Evolutionary conservation across 2,113 vertebrate species (phyloP), one percentile per base, ranked within the genome.

Genomic region (Thymallus thymallus): DNA sequence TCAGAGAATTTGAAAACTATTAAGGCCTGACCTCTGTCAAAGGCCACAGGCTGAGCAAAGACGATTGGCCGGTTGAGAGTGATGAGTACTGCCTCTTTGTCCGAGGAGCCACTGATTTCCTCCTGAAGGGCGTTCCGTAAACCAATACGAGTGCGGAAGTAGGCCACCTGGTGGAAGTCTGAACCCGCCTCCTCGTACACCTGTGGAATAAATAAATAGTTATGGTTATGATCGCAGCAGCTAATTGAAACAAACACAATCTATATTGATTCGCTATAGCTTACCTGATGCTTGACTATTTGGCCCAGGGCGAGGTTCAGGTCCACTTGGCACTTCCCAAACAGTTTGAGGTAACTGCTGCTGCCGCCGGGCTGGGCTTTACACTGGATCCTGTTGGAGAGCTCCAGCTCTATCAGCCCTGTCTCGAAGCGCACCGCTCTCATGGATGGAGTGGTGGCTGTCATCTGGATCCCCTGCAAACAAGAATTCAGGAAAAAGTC

Each of bases 141-240:
- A 58, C 98, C 97, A 30, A 99, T 98, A 71, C 97, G 94, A 41
- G 98, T 99, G 81, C 96, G 95, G 90, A 99, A 99, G 89, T 98
- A 99, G 0, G 98, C 98, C 85, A 99, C 98, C 80, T 99, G 98
- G 90, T 98, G 96, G 84, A 99, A 99, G 90, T 99, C 98, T 58
- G 98, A 98, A 63, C 97, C 96, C 63, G 98, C 98, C 91, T 99
- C 98, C 87, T 99, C 97, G 80, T 99, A 99, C 67, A 99, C 98
- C 98, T 99, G 74, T 65, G 5, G n/a, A 22, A 30, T 7, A 29
- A n/a, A 5, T 14, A 48, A 26, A 58, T 22, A 65, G 26, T 6
- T 6, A 41, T 3, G 58, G 24, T 7, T 61, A 5, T 61, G 20
- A 24, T 9, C 6, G 22, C 58, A 61, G 6, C 7, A 22, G 23